These are phyloP conservation scores for Amblyraja radiata DNA, from an alignment of 2,797 vertebrate genomes.

Conservation along the genomic window DNA sequence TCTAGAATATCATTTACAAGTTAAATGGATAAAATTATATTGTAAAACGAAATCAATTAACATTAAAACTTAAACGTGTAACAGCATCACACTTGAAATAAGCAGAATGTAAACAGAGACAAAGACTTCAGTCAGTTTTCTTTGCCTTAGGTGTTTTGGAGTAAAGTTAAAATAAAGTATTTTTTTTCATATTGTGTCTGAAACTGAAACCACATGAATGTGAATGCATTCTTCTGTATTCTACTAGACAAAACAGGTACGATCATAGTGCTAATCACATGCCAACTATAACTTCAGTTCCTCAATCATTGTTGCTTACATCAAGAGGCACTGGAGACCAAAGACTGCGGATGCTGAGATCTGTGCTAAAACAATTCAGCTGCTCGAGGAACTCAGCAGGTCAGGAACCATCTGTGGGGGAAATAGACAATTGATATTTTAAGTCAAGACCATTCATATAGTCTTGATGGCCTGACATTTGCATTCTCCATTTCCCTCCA, in stretches of 20 bases:
- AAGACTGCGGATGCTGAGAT: no score
- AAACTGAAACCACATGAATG: not conserved
- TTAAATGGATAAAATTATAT: not conserved
- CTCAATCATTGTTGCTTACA: not conserved
- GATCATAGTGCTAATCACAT: not conserved
- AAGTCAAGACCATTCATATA: no score
- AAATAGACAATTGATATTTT: no score
- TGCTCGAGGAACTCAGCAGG: no score
- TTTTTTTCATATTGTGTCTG: not conserved
- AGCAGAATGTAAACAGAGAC: conserved; percentile 6
- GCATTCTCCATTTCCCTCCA: no score
- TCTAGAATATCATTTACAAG: not conserved
- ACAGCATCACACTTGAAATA: not conserved
- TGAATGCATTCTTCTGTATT: not conserved
- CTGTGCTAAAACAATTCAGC: no score
- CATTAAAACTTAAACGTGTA: not conserved
- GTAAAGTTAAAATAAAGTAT: not conserved
- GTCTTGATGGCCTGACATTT: no score
- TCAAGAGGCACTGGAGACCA: no score
- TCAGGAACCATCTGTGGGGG: no score
- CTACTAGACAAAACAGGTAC: not conserved
- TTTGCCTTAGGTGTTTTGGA: not conserved
- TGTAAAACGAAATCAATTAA: not conserved
- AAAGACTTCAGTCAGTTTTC: not conserved
- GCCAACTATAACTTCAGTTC: not conserved